Evolutionary conservation across 2,797 vertebrate species (phyloP).

Genomic region (Euphonia xanthogaster): DNA sequence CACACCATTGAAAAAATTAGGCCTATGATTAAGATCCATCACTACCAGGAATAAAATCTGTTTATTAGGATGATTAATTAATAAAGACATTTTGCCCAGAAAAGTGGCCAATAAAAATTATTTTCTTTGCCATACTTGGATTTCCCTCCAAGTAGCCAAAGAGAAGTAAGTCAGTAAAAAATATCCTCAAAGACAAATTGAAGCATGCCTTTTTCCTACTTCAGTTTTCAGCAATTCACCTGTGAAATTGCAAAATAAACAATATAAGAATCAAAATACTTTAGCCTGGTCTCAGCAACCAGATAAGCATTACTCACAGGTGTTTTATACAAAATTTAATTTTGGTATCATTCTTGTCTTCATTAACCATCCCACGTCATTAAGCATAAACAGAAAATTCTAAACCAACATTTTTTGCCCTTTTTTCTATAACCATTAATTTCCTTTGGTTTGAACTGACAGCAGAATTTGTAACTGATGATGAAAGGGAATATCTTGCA

Average conservation of each 20-base stretch:
- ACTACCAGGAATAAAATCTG: neutral
- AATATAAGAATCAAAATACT: neutral
- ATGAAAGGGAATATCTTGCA: neutral
- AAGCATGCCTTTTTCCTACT: neutral
- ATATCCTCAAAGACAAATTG: neutral
- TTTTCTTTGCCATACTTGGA: neutral
- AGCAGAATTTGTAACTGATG: neutral
- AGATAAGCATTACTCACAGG: neutral
- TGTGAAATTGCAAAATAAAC: neutral
- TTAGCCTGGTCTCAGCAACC: neutral
- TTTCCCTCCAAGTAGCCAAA: neutral
- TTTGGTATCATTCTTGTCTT: neutral
- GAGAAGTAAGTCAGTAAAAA: neutral
- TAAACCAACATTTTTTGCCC: neutral
- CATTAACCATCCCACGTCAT: neutral
- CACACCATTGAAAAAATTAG: neutral
- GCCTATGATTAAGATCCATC: neutral
- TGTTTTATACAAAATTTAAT: neutral
- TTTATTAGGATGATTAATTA: neutral
- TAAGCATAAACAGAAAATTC: neutral
- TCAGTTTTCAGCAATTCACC: neutral
- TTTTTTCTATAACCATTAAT: neutral
- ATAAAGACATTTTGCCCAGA: neutral
- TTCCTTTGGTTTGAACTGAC: neutral
- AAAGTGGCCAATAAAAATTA: neutral